These are phyloP conservation scores for Dione juno DNA, from an alignment of 2,888 invertebrate species.

Conservation along the genomic window DNA sequence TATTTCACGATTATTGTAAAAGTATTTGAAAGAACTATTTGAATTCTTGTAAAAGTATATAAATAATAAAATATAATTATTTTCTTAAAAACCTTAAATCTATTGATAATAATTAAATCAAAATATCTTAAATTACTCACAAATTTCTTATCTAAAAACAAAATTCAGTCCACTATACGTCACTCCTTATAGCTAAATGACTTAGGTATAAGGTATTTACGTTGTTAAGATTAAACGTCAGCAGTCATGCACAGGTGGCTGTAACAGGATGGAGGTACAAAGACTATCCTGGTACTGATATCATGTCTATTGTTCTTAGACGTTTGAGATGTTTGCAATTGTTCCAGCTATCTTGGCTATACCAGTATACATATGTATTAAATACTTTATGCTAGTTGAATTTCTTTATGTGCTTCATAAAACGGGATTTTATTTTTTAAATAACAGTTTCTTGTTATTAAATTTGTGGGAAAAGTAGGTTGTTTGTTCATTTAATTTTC, in stretches of 20 bases:
- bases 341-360: not conserved
- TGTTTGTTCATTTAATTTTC: no score
- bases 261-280: slow-evolving; percentile 10
- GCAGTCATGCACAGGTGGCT: slow-evolving; percentile 25
- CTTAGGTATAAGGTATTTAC: slow-evolving; percentile 2
- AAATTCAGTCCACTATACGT: not conserved
- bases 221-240: slow-evolving; percentile 9
- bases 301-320: slow-evolving; percentile 1
- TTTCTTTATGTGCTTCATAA: no score
- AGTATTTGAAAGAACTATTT: no score
- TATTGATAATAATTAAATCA: not conserved
- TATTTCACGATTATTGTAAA: no score
- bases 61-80: no score
- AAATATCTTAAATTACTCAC: not conserved
- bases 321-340: slow-evolving; percentile 3
- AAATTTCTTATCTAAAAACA: no score
- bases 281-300: not conserved
- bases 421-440: no score
- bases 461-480: no score
- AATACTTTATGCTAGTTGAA: no score
- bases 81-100: no score
- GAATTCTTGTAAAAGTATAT: no score
- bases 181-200: not conserved
- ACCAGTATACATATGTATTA: not conserved
- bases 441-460: no score